These are phyloP conservation scores for Eristalis tenax DNA, from an alignment of 2,888 invertebrate species.

Conservation along the genomic window DNA sequence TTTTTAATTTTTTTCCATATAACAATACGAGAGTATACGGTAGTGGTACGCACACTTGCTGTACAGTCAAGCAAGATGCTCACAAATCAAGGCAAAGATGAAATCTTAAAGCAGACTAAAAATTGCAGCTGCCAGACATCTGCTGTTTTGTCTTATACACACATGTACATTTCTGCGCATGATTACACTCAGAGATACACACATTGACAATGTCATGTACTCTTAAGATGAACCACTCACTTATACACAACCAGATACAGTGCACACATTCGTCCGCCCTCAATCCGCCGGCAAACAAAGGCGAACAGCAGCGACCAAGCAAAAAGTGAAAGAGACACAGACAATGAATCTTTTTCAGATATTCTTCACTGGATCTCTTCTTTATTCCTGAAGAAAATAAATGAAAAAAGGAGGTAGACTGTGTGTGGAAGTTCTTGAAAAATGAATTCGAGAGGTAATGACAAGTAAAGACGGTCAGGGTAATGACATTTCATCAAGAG, in stretches of 20 bases:
- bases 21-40: background rate
- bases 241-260: background rate
- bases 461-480: background rate
- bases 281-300: slow-evolving; percentile 17
- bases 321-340: background rate
- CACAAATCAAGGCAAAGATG: slow-evolving; percentile 59
- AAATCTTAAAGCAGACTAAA: slow-evolving; percentile 41
- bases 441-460: background rate
- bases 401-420: background rate
- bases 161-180: background rate
- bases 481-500: background rate
- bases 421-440: background rate
- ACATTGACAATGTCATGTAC: background rate
- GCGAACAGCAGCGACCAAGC: background rate
- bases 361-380: slow-evolving; percentile 7
- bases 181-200: background rate
- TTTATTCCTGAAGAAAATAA: background rate
- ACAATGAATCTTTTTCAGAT: slow-evolving; percentile 39
- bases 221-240: background rate
- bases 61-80: slow-evolving; percentile 12
- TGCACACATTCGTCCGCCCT: slow-evolving; percentile 15
- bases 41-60: slow-evolving; percentile 23
- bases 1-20: background rate
- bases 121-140: slow-evolving; percentile 71
- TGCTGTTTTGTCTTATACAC: slow-evolving; percentile 33